phyloP scores from a whole-genome alignment of 2,797 vertebrate species.

The Acipenser transmontanus region DNA sequence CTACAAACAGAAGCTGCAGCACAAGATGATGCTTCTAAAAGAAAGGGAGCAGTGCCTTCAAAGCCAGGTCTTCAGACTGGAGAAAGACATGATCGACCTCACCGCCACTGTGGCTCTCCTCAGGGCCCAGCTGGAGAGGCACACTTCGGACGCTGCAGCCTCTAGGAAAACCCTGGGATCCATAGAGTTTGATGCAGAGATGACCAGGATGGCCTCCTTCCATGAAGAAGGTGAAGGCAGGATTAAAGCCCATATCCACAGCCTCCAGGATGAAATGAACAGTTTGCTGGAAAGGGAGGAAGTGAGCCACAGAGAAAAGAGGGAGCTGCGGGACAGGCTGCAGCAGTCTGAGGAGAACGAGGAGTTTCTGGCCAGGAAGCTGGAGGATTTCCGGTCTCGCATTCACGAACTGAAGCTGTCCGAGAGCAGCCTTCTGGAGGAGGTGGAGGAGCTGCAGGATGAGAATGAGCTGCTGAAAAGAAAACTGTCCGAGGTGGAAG shows the following conservation, averaged over 20 bases:
- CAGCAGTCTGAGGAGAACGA: conserved; percentile 49
- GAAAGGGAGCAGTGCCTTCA: conserved; percentile 58
- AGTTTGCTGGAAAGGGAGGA: conserved; percentile 54
- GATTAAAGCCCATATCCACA: conserved; percentile 46
- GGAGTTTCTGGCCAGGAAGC: conserved; percentile 48
- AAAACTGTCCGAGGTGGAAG: conserved; percentile 15
- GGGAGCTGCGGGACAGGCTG: conserved; percentile 45
- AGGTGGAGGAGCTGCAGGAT: conserved; percentile 51
- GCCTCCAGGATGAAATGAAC: conserved; percentile 57
- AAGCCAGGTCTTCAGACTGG: conserved; percentile 55
- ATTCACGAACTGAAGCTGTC: conserved; percentile 49
- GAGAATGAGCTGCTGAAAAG: conserved; percentile 53
- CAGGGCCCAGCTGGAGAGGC: conserved; percentile 35
- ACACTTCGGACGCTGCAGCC: conserved; percentile 10
- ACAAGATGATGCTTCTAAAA: conserved; percentile 51
- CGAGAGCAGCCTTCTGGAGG: conserved; percentile 50
- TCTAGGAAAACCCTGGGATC: conserved; percentile 36
- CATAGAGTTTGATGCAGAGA: conserved; percentile 7
- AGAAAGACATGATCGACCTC: conserved; percentile 61
- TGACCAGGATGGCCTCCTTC: conserved; percentile 28
- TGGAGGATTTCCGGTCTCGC: conserved; percentile 56
- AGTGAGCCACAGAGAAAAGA: conserved; percentile 38
- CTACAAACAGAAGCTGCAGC: conserved; percentile 63
- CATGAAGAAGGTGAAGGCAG: conserved; percentile 32
- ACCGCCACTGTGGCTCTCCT: conserved; percentile 43